These are phyloP conservation scores for Drosophila stalkeri DNA, from an alignment of 2,888 invertebrate species.

Conservation along the genomic window DNA sequence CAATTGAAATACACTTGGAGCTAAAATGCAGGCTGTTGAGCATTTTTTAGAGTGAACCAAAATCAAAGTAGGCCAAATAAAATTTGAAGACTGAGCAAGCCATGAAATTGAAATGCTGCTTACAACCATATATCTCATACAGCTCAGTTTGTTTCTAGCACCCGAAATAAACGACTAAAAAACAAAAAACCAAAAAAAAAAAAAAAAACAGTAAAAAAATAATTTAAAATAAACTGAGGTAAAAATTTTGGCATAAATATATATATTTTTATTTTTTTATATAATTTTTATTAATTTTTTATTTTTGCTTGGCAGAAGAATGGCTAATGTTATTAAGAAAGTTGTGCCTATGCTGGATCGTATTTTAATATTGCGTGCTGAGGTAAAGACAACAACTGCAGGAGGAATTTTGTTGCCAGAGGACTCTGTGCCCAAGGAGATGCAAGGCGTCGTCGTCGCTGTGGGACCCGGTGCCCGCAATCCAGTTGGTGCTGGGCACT, in stretches of 20 bases:
- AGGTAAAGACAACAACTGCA: slow-evolving; percentile 95
- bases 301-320: slow-evolving; percentile 5
- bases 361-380: slow-evolving; percentile 95
- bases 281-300: not conserved
- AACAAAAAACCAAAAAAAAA: slow-evolving; percentile 19
- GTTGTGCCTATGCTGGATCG: slow-evolving; percentile 96
- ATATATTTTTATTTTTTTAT: too few relatives aligned
- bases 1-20: not conserved
- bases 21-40: not conserved
- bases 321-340: slow-evolving; percentile 86
- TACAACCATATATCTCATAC: rapidly evolving
- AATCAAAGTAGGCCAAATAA: slow-evolving; percentile 34
- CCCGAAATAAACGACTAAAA: slow-evolving; percentile 14
- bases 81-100: slow-evolving; percentile 10
- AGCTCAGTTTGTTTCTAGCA: slow-evolving; percentile 38
- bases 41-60: slow-evolving; percentile 44
- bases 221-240: slow-evolving; percentile 8
- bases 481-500: slow-evolving; percentile 93
- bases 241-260: not conserved
- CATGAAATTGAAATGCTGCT: not conserved
- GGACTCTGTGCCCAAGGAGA: slow-evolving; percentile 95
- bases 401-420: slow-evolving; percentile 99
- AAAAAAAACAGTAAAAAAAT: not conserved
- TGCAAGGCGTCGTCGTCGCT: slow-evolving; percentile 96
- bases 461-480: slow-evolving; percentile 95